These are phyloP conservation scores for Halcyon smyrnensis DNA, from an alignment of 2,797 vertebrate species.

Conservation along the genomic window DNA sequence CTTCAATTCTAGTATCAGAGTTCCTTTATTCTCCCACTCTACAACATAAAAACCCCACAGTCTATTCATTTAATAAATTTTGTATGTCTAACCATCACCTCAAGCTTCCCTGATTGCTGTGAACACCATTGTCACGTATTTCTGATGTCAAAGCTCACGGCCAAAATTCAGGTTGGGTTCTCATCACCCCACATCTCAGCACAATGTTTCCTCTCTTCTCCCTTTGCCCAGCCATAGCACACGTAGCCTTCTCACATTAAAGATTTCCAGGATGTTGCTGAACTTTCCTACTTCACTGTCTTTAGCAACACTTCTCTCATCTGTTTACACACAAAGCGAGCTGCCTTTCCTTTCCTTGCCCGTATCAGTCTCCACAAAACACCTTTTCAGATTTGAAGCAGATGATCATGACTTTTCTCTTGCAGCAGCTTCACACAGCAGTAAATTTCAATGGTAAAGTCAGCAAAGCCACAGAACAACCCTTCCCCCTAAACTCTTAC, in stretches of 20 bases:
- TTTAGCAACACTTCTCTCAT: neutral
- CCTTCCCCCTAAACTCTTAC: neutral
- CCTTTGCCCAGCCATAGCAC: rapidly evolving
- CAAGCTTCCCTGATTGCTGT: neutral
- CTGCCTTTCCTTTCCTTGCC: neutral
- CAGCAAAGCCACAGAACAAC: neutral
- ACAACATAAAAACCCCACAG: neutral
- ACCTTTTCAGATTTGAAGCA: neutral
- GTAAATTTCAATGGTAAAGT: neutral
- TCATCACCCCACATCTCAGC: neutral
- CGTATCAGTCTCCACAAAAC: neutral
- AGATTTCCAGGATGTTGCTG: neutral
- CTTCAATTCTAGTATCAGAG: neutral
- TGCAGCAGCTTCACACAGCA: neutral
- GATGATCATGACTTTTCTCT: neutral
- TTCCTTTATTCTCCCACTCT: neutral
- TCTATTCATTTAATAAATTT: neutral
- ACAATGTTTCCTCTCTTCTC: neutral
- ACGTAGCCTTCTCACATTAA: neutral
- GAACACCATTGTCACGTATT: rapidly evolving
- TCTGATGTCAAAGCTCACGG: neutral
- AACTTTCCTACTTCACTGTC: neutral
- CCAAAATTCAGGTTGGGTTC: neutral
- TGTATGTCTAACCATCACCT: neutral
- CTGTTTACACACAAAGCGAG: neutral